These are phyloP conservation scores for Scatophagus argus DNA, from an alignment of 2,113 vertebrate genomes.

Conservation along the genomic window DNA sequence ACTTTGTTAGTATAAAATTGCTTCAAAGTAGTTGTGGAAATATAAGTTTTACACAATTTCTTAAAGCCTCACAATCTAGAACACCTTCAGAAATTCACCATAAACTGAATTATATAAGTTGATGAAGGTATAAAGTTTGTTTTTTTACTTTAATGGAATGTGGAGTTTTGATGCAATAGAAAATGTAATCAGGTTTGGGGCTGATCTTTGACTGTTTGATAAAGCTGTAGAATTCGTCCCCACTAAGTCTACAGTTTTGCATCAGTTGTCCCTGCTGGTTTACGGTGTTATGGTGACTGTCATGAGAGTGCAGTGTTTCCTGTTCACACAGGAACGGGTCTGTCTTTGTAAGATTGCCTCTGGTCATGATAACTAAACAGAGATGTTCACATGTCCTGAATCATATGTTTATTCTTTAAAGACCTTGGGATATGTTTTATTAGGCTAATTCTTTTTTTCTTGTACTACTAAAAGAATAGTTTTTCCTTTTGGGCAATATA, in stretches of 20 bases:
- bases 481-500: no score
- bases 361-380: background rate
- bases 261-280: background rate
- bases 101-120: no score
- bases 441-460: no score
- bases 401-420: background rate
- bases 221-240: background rate
- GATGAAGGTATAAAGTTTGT: no score
- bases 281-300: background rate
- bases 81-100: no score
- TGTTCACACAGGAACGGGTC: background rate
- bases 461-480: no score
- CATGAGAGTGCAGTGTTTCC: background rate
- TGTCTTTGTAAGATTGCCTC: constrained; percentile 9
- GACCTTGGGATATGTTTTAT: background rate
- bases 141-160: background rate
- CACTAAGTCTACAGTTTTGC: background rate
- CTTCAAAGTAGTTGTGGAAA: no score
- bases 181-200: background rate
- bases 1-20: no score
- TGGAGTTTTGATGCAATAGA: background rate
- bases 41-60: no score
- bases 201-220: background rate
- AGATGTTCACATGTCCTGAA: background rate
- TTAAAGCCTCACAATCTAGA: no score